Percentiles rank a stretch among this genome's conserved stretches.
These are phyloP conservation scores for Apodemus sylvaticus DNA, from an alignment of 2,113 vertebrate genomes.

Conservation along the genomic window DNA sequence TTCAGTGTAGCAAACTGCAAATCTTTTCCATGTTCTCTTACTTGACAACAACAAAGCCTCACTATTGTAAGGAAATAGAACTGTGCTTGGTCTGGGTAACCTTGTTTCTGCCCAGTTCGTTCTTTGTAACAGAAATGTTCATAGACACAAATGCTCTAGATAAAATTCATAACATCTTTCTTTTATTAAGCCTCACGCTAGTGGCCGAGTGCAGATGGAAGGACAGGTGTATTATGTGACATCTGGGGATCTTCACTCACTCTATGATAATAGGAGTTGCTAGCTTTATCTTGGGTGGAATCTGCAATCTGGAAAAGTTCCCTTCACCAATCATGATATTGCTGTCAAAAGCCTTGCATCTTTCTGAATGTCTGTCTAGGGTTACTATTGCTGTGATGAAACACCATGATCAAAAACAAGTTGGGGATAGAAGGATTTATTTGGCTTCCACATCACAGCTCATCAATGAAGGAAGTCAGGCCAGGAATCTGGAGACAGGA, in stretches of 20 bases:
- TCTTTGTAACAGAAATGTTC: not conserved
- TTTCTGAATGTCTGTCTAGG: not conserved
- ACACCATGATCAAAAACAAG: not conserved
- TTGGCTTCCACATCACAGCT: not conserved
- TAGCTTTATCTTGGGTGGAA: not conserved
- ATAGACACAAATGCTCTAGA: not conserved
- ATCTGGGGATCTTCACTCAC: not conserved
- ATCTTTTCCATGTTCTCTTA: not conserved
- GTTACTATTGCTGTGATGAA: not conserved
- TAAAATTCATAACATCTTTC: not conserved
- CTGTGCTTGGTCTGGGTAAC: not conserved
- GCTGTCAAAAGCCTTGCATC: not conserved
- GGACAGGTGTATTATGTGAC: not conserved
- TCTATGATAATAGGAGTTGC: not conserved
- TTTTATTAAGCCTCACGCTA: not conserved
- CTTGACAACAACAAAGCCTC: not conserved
- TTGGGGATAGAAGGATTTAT: not conserved
- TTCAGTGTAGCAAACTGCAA: not conserved
- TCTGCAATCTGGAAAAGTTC: not conserved
- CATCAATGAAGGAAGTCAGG: not conserved
- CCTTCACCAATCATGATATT: not conserved
- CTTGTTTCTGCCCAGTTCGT: not conserved
- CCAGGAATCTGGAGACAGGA: not conserved
- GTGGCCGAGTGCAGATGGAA: not conserved
- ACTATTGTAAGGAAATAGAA: not conserved